Evolutionary conservation across 1,140 invertebrate genomes (phyloP), one percentile per base, ranked within the genome.

Genomic region (Bilobella aurantiaca): DNA sequence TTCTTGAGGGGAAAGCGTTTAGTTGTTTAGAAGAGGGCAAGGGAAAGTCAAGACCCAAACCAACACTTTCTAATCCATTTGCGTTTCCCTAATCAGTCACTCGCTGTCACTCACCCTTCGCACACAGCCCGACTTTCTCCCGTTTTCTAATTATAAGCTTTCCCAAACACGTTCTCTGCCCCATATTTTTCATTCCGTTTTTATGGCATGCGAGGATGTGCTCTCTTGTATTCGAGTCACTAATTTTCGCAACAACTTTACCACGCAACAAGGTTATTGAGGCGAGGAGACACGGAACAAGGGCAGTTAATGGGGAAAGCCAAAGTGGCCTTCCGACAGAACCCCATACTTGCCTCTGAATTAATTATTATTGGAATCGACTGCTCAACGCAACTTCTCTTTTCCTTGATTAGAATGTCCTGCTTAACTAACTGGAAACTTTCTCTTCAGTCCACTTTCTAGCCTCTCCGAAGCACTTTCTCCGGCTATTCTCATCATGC

Each of bases 251-350:
- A 23, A 23, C 49, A 53, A 18, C 5, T 23, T 23, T 14, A 53
- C 49, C 49, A 53, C 49, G 49, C 49, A 53, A 53, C 5, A 23
- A 53, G 5, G 8, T 53, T 53, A 53, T 53, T 53, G 25, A 53
- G 21, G 49, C 14, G 49, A 53, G 49, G 25, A 53, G 25, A 23
- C 25, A 14, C 14, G 23, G 49, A 3, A 14, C 8, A 42, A 42
- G 37, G 37, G 37, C n/a, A n/a, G n/a, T n/a, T n/a, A 12, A 8
- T 18, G 34, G 34, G 23, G 8, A 53, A 53, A 23, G 49, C 8
- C 8, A 12, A 12, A 53, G 49, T 23, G 12, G 49, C 8, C 18
- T 42, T n/a, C n/a, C n/a, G n/a, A n/a, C n/a, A 42, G n/a, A 42
- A 42, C 37, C 37, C 37, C 8, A 53, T 53, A 8, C 49, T 23